phyloP scores from a whole-genome alignment of 92 coral and sea anemone species.

The Blastomussa wellsi region DNA sequence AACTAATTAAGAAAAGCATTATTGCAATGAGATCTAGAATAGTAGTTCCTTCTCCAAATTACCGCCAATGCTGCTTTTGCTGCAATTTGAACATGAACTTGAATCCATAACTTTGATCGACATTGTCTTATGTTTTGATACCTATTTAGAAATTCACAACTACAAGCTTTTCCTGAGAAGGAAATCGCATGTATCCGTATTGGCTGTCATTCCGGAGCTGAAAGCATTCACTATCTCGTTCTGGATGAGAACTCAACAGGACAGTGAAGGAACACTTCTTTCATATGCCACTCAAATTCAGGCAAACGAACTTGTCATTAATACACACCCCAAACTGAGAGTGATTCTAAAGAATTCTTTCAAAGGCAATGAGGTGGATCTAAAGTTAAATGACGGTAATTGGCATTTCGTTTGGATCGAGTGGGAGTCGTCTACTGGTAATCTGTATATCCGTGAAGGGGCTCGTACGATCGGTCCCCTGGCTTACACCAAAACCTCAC shows the following conservation, averaged over 20 bases:
- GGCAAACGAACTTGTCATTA: constrained; percentile 15
- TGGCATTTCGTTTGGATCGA: constrained; percentile 15
- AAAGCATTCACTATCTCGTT: constrained; percentile 8
- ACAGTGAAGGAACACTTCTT: constrained; percentile 16
- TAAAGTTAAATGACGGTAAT: constrained; percentile 2
- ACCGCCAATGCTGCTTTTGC: no score
- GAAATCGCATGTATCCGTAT: background rate
- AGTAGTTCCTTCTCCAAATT: no score
- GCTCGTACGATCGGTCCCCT: background rate
- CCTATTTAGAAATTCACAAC: background rate
- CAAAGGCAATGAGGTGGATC: background rate
- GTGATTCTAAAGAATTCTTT: background rate
- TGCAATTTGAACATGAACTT: background rate
- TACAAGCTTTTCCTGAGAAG: constrained; percentile 21
- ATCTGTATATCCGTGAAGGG: background rate
- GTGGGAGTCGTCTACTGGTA: background rate
- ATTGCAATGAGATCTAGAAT: no score
- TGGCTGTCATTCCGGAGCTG: constrained; percentile 14
- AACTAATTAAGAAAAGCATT: no score
- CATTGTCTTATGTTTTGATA: background rate
- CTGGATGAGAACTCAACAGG: constrained; percentile 28
- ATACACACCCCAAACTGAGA: constrained; percentile 7
- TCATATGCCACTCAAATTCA: constrained; percentile 11
- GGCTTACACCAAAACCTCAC: background rate
- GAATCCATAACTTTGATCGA: background rate